Evolutionary conservation across 2,113 vertebrate species (phyloP).

Genomic region (Melierax canorus): DNA sequence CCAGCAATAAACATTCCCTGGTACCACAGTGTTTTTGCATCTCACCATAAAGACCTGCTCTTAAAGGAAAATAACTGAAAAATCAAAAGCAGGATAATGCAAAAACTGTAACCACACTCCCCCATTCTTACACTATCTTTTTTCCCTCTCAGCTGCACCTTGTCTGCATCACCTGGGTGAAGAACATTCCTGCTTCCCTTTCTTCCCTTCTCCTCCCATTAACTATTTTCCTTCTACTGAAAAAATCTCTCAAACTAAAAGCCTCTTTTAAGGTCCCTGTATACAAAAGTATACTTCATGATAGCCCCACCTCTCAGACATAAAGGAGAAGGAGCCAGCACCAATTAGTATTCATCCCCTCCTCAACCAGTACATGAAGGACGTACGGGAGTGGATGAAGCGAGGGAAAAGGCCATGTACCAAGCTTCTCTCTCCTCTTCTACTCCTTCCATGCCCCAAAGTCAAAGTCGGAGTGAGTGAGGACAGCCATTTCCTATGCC

Average conservation of each 20-base stretch:
- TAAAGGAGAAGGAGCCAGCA: background rate
- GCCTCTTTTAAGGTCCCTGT: background rate
- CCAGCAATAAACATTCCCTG: background rate
- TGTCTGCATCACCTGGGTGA: background rate
- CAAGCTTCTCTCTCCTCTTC: background rate
- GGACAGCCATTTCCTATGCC: rapidly evolving
- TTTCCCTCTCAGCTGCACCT: background rate
- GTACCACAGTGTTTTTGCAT: background rate
- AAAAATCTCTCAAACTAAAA: background rate
- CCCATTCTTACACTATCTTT: background rate
- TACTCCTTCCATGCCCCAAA: background rate
- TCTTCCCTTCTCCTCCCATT: background rate
- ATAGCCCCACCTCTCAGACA: background rate
- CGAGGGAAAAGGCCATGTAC: background rate
- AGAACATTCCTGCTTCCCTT: background rate
- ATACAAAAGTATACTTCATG: background rate
- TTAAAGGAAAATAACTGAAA: background rate
- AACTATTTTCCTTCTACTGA: background rate
- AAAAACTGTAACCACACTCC: background rate
- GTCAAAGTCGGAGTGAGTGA: background rate
- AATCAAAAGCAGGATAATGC: background rate
- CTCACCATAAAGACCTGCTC: background rate
- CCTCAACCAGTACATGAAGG: background rate
- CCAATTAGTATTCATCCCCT: background rate
- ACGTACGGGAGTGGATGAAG: rapidly evolving